A percentile compares a stretch with the other conserved stretches of the same genome.
Evolutionary conservation across 30 jellyfish, hydroid and myxozoan species (phyloP).

Genomic region (Catostylus mosaicus): DNA sequence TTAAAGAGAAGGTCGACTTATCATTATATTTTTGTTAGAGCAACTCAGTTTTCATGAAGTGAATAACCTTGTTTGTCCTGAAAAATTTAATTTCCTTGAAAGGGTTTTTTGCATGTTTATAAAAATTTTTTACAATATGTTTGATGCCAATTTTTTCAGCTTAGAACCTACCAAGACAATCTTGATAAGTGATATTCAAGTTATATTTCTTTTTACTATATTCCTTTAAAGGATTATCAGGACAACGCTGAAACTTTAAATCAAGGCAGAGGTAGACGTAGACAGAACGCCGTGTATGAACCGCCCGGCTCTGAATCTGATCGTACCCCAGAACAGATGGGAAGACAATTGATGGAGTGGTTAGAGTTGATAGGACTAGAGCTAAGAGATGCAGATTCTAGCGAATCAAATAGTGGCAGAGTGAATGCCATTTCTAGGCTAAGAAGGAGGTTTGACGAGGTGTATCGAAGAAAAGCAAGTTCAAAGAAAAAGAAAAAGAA

Average conservation of each 20-base stretch:
- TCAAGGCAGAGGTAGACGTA: background rate
- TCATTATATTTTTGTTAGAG: too few relatives aligned
- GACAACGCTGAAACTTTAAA: background rate
- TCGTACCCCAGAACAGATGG: background rate
- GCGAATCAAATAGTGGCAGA: conserved; percentile 2
- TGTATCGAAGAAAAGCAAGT: background rate
- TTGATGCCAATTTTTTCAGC: too few relatives aligned
- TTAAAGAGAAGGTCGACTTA: too few relatives aligned
- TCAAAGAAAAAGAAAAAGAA: background rate
- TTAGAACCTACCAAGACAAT: too few relatives aligned
- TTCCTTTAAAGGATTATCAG: background rate
- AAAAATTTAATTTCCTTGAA: too few relatives aligned
- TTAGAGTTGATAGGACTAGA: conserved; percentile 21
- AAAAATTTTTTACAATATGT: too few relatives aligned
- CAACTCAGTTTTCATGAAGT: too few relatives aligned
- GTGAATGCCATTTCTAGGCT: background rate
- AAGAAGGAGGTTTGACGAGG: conserved; percentile 34
- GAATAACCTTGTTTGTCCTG: too few relatives aligned
- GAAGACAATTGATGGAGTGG: conserved; percentile 8
- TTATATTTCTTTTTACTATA: too few relatives aligned
- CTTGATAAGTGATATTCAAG: too few relatives aligned
- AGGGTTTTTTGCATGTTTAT: too few relatives aligned
- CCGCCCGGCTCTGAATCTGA: conserved; percentile 8
- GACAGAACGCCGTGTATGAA: conserved; percentile 3
- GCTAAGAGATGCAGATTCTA: conserved; percentile 6